Evolutionary conservation across 2,797 vertebrate genomes (phyloP), one percentile per base, ranked within the genome.

Genomic region (Acropternis orthonyx): DNA sequence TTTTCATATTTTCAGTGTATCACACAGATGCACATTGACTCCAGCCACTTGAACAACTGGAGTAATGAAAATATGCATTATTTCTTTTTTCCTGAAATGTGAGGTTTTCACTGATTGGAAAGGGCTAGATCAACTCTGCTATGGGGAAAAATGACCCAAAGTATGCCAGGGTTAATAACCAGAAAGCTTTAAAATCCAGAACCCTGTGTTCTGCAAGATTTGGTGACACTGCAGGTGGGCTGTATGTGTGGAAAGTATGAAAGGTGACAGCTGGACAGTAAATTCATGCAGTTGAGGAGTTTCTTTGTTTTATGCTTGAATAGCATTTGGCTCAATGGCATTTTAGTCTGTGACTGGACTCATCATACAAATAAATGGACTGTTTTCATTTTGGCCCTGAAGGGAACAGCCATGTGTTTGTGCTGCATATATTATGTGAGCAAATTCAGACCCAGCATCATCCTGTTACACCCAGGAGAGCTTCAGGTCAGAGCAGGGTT

Each of bases 261-360:
- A 91, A 94, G 69, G 76, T 91, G 87, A 75, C 85, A 90, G 77
- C 85, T 95, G 92, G 73, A 55, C 76, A 66, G 48, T 86, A 94
- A 88, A 93, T 88, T 90, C 52, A 41, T 59, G 55, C 39, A 89
- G 48, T 77, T 93, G 85, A 30, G 46, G 43, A 92, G 51, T 95
- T 92, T 84, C 80, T 93, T 95, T 85, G 52, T 65, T 94, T 92
- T 81, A 88, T 84, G 94, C 90, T 86, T 86, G 83, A 94, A 89
- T 86, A 92, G 34, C 48, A 69, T 83, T 95, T 94, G 73, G 79
- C 55, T 96, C 88, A 81, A 80, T 94, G 88, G 82, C 39, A 55
- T 94, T 96, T 92, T 92, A 73, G 43, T 93, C 43, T 92, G 73
- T 78, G 69, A 63, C 55, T 90, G 88, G 76, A 52, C 28, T 94